phyloP scores from a whole-genome alignment of 1,140 invertebrate species.

The Bombus pascuorum region DNA sequence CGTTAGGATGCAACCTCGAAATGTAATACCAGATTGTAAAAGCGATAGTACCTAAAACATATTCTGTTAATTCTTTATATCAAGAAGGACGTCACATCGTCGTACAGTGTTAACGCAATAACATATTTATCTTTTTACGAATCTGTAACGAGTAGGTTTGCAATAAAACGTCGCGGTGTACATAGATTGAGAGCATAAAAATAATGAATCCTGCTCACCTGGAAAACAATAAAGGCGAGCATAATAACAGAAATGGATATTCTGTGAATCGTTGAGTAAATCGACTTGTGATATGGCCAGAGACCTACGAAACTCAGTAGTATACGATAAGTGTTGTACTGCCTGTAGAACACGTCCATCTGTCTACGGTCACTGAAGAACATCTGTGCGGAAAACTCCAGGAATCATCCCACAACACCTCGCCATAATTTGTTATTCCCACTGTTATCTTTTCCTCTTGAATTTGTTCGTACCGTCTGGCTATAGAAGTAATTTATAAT shows the following conservation, averaged over 20 bases:
- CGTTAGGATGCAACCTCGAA: neutral
- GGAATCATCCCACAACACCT: neutral
- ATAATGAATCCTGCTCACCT: no score
- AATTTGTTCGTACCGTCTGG: no score
- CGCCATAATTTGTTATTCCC: neutral
- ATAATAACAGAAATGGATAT: fast-evolving
- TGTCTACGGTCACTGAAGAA: neutral
- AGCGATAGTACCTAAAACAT: neutral
- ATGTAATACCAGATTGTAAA: neutral
- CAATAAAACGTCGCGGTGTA: fast-evolving
- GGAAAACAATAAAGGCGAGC: no score
- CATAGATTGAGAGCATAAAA: fast-evolving
- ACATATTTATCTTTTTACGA: no score
- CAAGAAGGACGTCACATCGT: no score
- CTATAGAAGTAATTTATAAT: neutral
- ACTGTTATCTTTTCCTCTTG: neutral
- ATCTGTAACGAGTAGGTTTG: no score
- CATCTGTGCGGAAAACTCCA: neutral
- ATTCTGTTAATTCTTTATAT: fast-evolving
- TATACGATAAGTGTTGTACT: neutral
- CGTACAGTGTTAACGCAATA: no score
- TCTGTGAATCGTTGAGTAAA: slow-evolving; percentile 12
- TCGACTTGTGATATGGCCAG: slow-evolving; percentile 24
- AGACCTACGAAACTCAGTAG: slow-evolving; percentile 26
- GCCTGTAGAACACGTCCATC: slow-evolving; percentile 29